Conservation (phyloP, 1,140 invertebrate genomes). For the Drosophila setifemur region DNA sequence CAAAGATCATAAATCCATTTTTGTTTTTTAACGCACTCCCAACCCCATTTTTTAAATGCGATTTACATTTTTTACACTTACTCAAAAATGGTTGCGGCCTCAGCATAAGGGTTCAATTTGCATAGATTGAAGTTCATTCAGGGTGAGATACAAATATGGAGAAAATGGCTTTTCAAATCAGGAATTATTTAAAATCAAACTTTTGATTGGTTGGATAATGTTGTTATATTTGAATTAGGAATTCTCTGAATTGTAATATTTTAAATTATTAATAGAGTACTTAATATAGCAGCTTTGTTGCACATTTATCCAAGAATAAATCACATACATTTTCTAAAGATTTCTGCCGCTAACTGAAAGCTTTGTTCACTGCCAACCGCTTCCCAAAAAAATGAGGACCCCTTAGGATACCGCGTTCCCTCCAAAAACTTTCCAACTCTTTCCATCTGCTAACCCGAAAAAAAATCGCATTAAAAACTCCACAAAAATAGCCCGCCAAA, state of each 20-base stretch:
- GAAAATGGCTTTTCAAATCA: no score
- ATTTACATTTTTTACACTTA: constrained; percentile 26
- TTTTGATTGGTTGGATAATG: no score
- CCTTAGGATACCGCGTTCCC: constrained; percentile 5
- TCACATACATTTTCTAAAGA: no score
- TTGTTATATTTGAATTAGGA: no score
- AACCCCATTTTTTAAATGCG: constrained; percentile 27
- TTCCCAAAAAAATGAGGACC: not conserved
- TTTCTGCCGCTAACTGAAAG: not conserved
- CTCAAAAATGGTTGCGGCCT: constrained; percentile 34
- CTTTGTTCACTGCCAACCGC: not conserved
- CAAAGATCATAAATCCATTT: constrained; percentile 73
- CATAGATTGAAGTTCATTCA: no score
- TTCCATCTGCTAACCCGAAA: constrained; percentile 25
- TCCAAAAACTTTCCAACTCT: constrained; percentile 33
- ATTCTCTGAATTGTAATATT: no score
- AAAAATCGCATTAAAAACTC: not conserved
- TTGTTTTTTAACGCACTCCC: constrained; percentile 12
- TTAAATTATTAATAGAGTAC: no score
- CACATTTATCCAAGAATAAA: no score
- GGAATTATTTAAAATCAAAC: no score
- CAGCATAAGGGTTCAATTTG: constrained; percentile 43
- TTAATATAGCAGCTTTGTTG: no score
- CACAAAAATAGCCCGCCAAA: constrained; percentile 30
- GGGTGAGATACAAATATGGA: no score